Percentiles rank a stretch among this genome's conserved stretches.
phyloP scores from a whole-genome alignment of 2,888 invertebrate genomes.

The Rhabditophanes sp. region DNA sequence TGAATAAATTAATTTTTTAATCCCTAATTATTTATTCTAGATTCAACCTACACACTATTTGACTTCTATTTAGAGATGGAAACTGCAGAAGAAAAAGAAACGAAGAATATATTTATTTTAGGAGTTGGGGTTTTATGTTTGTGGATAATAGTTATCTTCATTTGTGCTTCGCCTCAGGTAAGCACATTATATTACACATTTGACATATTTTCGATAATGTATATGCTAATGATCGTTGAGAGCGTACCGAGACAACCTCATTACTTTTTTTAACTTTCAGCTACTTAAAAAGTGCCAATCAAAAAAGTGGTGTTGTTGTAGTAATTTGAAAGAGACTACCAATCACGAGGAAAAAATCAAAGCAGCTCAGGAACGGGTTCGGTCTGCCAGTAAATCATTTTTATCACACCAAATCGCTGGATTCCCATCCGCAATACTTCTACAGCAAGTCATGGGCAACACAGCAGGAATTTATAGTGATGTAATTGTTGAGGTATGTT shows the following conservation, averaged over 20 bases:
- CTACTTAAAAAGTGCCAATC: background rate
- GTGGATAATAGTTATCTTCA: conserved; percentile 35
- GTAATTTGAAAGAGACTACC: conserved; percentile 1
- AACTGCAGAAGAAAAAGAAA: conserved; percentile 8
- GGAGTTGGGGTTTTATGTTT: conserved; percentile 32
- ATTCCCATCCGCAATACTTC: conserved; percentile 10
- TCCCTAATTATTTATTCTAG: too few relatives aligned
- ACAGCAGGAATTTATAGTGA: background rate
- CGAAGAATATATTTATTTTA: conserved; percentile 24
- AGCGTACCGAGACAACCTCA: background rate
- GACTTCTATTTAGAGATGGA: too few relatives aligned
- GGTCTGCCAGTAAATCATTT: conserved; percentile 12
- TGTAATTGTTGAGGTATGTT: background rate
- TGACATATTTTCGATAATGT: too few relatives aligned
- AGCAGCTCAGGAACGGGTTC: conserved; percentile 16
- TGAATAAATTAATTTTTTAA: too few relatives aligned
- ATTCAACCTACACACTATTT: too few relatives aligned
- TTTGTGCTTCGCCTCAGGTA: conserved; percentile 41
- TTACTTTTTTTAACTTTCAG: conserved; percentile 2
- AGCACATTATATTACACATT: conserved; percentile 5
- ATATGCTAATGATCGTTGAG: background rate
- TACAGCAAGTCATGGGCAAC: conserved; percentile 15
- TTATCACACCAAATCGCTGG: conserved; percentile 10
- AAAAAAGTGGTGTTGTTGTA: background rate
- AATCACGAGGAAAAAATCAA: conserved; percentile 8